Base-by-base conservation (phyloP, 2,113 vertebrate species). In the Hippocampus comes region DNA sequence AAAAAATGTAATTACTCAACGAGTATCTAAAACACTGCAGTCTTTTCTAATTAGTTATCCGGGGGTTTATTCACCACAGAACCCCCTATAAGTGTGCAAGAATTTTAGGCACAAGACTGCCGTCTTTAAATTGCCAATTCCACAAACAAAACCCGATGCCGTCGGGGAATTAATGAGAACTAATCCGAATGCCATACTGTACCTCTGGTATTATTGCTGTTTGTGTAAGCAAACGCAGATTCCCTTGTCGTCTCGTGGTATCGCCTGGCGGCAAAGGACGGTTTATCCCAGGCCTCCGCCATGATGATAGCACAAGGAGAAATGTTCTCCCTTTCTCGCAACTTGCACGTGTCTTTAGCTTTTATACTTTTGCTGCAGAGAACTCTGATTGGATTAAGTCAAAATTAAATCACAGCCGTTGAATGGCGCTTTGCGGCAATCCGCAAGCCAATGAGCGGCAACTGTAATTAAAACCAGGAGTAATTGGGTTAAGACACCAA, bases 201-300 rank as follows among this genome's bases (percentile, higher is more conserved):
- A 96, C 94, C 94, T 91, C 17, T 89, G 59, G 95, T 96, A 71
- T 93, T 63, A 69, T 95, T 95, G 90, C 82, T 93, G 91, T 95
- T 94, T 79, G 94, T 94, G 76, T 95, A 96, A 68, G 0, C 49
- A 10, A 95, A 96, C 64, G 86, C 3, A 25, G 92, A 66, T 0
- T 84, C 89, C 9, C 72, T 89, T 10, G 95, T 95, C 64, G 94
- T 91, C 0, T 94, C 93, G 20, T 84, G 56, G 17, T 81, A 70
- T 27, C 87, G 87, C 72, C 93, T 91, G 43, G 93, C 91, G 70
- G 92, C 89, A 77, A 89, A 93, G 0, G 74, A 72, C 6, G 81
- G 84, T 34, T 91, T 89, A 67, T 89, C 88, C 95, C 93, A 93
- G 2, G 73, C 85, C 41, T 93, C 91, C 81, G 93, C 90, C 94